A percentile compares a stretch with the other conserved stretches of the same genome.
phyloP scores from a whole-genome alignment of 2,888 invertebrate genomes.

The Nasonovia ribisnigri region DNA sequence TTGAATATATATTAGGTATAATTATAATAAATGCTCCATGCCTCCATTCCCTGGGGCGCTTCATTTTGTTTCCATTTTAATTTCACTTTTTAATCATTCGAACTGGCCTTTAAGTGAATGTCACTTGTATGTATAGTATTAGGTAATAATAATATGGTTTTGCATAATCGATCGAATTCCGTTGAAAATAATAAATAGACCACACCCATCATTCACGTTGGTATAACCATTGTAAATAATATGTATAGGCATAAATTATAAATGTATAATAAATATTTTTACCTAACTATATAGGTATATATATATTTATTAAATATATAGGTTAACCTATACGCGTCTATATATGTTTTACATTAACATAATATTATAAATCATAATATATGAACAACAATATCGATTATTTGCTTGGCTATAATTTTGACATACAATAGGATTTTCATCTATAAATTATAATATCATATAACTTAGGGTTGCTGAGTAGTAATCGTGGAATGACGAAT shows the following conservation, averaged over 20 bases:
- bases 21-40: not conserved
- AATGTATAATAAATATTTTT: not conserved
- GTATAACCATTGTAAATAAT: not conserved
- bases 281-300: not conserved
- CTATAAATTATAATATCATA: not conserved
- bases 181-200: not conserved
- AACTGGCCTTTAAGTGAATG: not conserved
- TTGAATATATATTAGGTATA: no score
- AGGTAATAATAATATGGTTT: not conserved
- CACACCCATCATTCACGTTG: not conserved
- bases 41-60: not conserved
- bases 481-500: no score
- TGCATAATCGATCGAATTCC: not conserved
- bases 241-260: not conserved
- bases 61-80: not conserved
- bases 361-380: not conserved
- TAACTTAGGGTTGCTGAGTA: not conserved
- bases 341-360: not conserved
- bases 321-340: not conserved
- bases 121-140: not conserved
- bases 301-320: not conserved
- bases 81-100: not conserved
- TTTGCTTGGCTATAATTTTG: not conserved
- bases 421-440: not conserved
- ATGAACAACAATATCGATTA: not conserved